Evolutionary conservation across 2,113 vertebrate genomes (phyloP).

Genomic region (Paradisaea rubra): DNA sequence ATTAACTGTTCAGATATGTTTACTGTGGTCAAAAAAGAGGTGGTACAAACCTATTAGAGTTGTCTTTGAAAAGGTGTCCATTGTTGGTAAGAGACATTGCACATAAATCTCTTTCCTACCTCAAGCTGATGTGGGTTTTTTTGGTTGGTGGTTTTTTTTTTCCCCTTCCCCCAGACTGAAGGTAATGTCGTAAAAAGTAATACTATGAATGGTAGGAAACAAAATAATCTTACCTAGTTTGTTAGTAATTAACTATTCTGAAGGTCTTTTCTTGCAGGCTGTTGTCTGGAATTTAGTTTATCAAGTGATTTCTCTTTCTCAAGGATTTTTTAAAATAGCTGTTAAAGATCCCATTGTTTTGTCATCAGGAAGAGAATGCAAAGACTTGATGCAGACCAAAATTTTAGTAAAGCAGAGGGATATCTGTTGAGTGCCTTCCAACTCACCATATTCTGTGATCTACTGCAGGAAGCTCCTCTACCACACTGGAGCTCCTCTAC

Average conservation of each 20-base stretch:
- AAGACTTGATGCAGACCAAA: background rate
- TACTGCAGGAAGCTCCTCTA: background rate
- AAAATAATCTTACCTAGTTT: background rate
- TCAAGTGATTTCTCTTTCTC: background rate
- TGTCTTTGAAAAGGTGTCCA: background rate
- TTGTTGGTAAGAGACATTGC: background rate
- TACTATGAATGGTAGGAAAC: background rate
- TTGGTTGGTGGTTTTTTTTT: background rate
- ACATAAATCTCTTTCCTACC: background rate
- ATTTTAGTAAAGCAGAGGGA: background rate
- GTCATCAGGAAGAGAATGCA: background rate
- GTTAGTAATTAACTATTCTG: background rate
- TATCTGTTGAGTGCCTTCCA: background rate
- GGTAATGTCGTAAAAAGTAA: background rate
- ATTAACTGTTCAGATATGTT: background rate
- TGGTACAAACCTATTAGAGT: background rate
- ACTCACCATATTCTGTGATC: background rate
- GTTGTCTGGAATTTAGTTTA: background rate
- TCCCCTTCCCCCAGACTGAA: background rate
- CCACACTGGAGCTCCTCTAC: background rate
- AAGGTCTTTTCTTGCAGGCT: background rate
- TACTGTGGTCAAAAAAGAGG: background rate
- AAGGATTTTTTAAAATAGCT: background rate
- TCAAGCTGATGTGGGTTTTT: background rate
- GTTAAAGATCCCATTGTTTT: background rate